phyloP scores from a whole-genome alignment of 1,140 invertebrate genomes.

The Mactra quadrangularis region DNA sequence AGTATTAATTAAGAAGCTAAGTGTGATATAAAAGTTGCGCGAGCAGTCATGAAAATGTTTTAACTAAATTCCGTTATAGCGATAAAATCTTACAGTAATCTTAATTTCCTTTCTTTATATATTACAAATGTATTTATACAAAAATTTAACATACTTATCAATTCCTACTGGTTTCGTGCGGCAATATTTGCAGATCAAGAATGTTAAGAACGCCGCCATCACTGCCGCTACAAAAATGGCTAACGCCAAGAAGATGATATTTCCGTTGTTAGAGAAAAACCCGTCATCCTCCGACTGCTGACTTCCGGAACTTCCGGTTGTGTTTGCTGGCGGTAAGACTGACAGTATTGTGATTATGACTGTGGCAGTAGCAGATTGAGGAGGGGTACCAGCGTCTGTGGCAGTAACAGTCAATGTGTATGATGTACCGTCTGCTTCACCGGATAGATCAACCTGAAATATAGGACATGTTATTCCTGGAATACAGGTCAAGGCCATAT shows the following conservation, averaged over 20 bases:
- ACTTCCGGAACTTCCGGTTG: background rate
- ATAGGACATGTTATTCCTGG: no score
- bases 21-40: no score
- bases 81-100: no score
- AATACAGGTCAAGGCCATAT: no score
- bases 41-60: no score
- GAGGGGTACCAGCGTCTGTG: slow-evolving; percentile 44
- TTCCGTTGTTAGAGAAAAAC: slow-evolving; percentile 31
- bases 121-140: no score
- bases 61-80: no score
- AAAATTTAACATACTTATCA: no score
- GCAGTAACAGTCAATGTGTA: slow-evolving; percentile 41
- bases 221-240: background rate
- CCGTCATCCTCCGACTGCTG: background rate
- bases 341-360: slow-evolving; percentile 32
- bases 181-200: background rate
- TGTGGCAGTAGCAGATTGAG: slow-evolving; percentile 4
- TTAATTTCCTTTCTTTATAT: no score
- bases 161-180: no score
- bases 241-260: slow-evolving; percentile 5
- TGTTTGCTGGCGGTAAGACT: background rate
- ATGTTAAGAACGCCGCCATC: background rate
- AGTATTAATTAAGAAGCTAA: no score
- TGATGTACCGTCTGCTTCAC: slow-evolving; percentile 7
- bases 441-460: slow-evolving; percentile 36